Percentiles rank a stretch among this genome's conserved stretches.
These are phyloP conservation scores for Platycercus adscitus DNA, from an alignment of 2,113 vertebrate species.

Conservation along the genomic window DNA sequence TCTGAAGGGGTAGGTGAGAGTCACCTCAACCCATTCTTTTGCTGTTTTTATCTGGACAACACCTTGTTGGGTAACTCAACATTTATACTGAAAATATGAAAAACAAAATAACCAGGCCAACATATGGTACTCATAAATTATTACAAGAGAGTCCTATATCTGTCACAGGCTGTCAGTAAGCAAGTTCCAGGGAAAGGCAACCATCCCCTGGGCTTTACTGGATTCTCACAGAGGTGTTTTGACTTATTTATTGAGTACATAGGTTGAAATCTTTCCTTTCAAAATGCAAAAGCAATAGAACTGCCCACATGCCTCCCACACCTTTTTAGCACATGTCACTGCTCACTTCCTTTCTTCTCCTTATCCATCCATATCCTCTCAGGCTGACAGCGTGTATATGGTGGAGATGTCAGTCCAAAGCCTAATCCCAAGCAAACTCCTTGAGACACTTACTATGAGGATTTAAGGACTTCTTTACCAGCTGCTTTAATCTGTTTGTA, in stretches of 20 bases:
- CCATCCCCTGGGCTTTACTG: neutral
- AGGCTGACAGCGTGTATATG: neutral
- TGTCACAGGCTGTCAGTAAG: neutral
- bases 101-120: neutral
- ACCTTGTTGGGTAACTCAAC: neutral
- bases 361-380: neutral
- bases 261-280: neutral
- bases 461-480: neutral
- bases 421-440: neutral
- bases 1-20: neutral
- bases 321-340: neutral
- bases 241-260: neutral
- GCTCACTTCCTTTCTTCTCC: neutral
- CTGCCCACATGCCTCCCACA: neutral
- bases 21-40: neutral
- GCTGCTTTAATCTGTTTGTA: neutral
- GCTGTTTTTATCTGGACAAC: neutral
- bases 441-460: neutral
- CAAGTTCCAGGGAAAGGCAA: neutral
- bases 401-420: neutral
- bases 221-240: neutral
- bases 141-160: slow-evolving; percentile 6
- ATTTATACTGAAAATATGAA: neutral
- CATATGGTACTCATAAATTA: slow-evolving; percentile 50
- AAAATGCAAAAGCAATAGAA: neutral